phyloP scores from a whole-genome alignment of 2,113 vertebrate genomes.

The Passer montanus region DNA sequence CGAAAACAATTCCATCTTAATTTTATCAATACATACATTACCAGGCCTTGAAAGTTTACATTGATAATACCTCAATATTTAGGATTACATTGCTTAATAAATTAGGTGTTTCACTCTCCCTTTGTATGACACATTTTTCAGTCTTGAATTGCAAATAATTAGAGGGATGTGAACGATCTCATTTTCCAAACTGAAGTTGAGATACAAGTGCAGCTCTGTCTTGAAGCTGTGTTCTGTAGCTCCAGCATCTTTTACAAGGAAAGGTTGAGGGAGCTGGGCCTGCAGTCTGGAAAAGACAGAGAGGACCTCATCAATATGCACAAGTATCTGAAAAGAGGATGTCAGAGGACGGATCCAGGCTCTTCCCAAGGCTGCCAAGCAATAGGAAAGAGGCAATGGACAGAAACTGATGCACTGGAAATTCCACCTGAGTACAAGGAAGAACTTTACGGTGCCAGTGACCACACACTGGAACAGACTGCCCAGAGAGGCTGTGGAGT shows the following conservation, averaged over 20 bases:
- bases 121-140: not conserved
- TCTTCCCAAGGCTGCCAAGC: not conserved
- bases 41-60: not conserved
- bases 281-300: not conserved
- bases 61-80: not conserved
- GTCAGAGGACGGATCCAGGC: not conserved
- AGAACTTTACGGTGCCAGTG: not conserved
- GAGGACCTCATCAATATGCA: not conserved
- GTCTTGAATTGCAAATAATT: not conserved
- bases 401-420: not conserved
- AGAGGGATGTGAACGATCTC: not conserved
- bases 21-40: not conserved
- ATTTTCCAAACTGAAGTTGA: not conserved
- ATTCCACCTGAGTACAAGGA: not conserved
- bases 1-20: not conserved
- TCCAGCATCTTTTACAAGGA: not conserved
- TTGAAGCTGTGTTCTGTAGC: not conserved
- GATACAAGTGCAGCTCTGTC: not conserved
- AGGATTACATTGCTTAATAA: not conserved
- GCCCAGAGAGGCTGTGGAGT: not conserved
- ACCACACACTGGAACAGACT: not conserved
- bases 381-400: not conserved
- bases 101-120: not conserved
- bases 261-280: not conserved
- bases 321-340: not conserved